A percentile compares a stretch with the other conserved stretches of the same genome.
Evolutionary conservation across 2,113 vertebrate species (phyloP).

Genomic region (Pelecanoides urinatrix): DNA sequence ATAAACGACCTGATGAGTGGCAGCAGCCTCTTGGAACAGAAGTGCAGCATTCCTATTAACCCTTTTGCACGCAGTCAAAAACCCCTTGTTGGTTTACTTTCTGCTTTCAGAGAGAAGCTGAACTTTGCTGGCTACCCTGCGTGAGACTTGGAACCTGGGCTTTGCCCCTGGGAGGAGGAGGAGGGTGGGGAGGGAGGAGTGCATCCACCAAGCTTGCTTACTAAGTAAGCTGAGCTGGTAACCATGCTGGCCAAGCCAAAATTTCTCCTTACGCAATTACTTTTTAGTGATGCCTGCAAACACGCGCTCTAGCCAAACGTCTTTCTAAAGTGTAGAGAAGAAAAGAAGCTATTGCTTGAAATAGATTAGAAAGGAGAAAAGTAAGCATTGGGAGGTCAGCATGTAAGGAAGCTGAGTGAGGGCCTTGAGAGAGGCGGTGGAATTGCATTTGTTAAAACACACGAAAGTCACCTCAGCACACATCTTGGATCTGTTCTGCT

Average conservation of each 20-base stretch:
- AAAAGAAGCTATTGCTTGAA: neutral
- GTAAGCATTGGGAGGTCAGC: neutral
- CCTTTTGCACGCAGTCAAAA: neutral
- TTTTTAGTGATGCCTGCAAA: neutral
- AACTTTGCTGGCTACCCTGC: neutral
- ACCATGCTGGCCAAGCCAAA: neutral
- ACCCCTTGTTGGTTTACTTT: neutral
- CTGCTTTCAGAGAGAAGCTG: neutral
- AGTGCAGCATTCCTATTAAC: neutral
- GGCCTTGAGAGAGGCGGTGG: neutral
- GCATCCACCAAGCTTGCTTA: neutral
- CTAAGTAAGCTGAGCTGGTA: neutral
- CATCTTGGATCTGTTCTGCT: neutral
- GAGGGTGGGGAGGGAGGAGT: slow-evolving; percentile 12
- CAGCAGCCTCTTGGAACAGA: slow-evolving; percentile 27
- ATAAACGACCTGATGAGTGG: neutral
- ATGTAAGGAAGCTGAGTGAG: neutral
- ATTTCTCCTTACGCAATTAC: neutral
- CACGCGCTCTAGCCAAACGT: rapidly evolving
- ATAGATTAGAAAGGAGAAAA: neutral
- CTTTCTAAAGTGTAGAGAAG: neutral
- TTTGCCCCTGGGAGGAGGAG: neutral
- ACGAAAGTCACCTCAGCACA: neutral
- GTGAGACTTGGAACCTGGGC: neutral
- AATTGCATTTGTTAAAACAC: neutral